Evolutionary conservation across 2,888 invertebrate species (phyloP).

Genomic region (Spilarctia lutea): DNA sequence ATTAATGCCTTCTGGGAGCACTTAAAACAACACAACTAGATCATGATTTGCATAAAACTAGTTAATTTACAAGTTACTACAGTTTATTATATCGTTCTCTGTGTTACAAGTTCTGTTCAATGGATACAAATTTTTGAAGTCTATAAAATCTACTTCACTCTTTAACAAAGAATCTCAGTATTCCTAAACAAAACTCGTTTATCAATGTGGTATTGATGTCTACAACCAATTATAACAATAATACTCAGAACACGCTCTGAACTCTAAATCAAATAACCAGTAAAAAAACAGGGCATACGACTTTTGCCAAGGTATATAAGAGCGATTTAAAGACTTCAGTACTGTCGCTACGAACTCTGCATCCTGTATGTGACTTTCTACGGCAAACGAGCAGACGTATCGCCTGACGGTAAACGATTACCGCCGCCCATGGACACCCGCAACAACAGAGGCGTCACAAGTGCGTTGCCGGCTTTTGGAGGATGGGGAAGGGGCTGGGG

Average conservation of each 20-base stretch:
- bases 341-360: not conserved
- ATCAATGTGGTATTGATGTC: not conserved
- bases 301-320: not conserved
- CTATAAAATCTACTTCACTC: not conserved
- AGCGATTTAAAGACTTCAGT: not conserved
- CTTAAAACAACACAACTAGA: conserved; percentile 72
- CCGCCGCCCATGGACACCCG: no score
- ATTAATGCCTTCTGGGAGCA: conserved; percentile 78
- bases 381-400: no score
- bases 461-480: no score
- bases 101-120: conserved; percentile 14
- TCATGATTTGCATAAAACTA: conserved; percentile 84
- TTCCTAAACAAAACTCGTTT: not conserved
- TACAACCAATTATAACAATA: not conserved
- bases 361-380: no score
- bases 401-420: no score
- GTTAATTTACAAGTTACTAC: conserved; percentile 75
- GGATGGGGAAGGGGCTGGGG: no score
- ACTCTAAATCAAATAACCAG: not conserved
- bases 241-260: not conserved
- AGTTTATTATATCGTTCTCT: conserved; percentile 38
- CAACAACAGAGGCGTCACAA: no score
- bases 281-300: not conserved
- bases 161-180: no score
- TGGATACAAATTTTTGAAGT: not conserved